A percentile compares a stretch with the other conserved stretches of the same genome.
These are phyloP conservation scores for Meleagris gallopavo DNA, from an alignment of 2,113 vertebrate species.

Conservation along the genomic window DNA sequence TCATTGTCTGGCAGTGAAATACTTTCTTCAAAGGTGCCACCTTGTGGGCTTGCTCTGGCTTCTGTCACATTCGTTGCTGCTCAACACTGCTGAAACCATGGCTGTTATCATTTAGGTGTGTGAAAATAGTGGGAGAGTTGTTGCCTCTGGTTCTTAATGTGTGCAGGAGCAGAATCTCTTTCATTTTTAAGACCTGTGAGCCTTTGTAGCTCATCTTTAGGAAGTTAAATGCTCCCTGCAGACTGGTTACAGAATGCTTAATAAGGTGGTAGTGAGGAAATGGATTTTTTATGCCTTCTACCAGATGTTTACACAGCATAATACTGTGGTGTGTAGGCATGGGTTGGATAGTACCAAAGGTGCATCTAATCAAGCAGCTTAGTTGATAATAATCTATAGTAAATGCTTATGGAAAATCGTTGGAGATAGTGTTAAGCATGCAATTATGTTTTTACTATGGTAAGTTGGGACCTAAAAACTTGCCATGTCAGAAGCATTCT, in stretches of 20 bases:
- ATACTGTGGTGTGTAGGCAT: background rate
- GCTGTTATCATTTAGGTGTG: rapidly evolving
- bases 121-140: background rate
- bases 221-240: background rate
- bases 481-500: background rate
- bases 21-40: background rate
- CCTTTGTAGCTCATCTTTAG: background rate
- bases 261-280: background rate
- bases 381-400: background rate
- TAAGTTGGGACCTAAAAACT: background rate
- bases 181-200: conserved; percentile 2
- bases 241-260: background rate
- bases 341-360: background rate
- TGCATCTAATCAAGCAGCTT: background rate
- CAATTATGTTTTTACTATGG: background rate
- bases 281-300: background rate
- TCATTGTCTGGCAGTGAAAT: background rate
- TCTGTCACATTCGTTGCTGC: rapidly evolving
- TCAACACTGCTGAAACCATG: background rate
- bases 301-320: background rate
- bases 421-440: background rate
- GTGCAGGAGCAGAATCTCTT: background rate
- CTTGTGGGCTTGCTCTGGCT: background rate
- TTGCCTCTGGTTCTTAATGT: background rate
- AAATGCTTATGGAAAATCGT: background rate